Conservation (phyloP, 2,113 vertebrate species). For the Calypte anna region DNA sequence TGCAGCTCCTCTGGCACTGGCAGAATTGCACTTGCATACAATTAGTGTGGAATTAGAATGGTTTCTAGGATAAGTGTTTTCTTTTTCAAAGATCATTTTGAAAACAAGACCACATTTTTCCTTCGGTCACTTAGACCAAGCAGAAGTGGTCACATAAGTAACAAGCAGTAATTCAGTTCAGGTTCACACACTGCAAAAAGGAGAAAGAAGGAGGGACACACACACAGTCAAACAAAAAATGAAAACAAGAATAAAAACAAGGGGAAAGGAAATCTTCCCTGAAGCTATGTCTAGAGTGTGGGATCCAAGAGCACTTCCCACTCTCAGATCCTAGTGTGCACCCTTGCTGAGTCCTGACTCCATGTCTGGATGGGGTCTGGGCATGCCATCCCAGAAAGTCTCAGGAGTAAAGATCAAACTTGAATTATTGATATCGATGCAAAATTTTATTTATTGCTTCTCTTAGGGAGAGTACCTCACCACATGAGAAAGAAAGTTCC, state of each 20-base stretch:
- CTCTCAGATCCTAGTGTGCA: background rate
- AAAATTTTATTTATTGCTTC: background rate
- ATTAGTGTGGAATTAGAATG: background rate
- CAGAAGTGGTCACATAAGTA: background rate
- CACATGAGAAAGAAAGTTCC: background rate
- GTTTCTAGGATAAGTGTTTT: background rate
- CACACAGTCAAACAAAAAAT: background rate
- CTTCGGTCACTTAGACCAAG: background rate
- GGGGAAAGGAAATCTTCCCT: background rate
- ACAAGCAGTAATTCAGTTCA: background rate
- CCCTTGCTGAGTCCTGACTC: background rate
- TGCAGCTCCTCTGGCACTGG: background rate
- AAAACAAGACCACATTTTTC: background rate
- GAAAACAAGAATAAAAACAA: background rate
- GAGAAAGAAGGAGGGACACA: background rate
- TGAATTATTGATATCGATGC: background rate
- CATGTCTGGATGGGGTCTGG: background rate
- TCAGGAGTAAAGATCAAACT: background rate
- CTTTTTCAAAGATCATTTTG: background rate
- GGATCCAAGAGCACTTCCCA: background rate
- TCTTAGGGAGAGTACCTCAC: background rate
- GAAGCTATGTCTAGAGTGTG: background rate
- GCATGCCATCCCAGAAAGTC: background rate
- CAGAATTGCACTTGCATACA: background rate
- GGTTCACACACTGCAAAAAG: background rate